Evolutionary conservation across 2,797 vertebrate genomes (phyloP).

Genomic region (Dermochelys coriacea): DNA sequence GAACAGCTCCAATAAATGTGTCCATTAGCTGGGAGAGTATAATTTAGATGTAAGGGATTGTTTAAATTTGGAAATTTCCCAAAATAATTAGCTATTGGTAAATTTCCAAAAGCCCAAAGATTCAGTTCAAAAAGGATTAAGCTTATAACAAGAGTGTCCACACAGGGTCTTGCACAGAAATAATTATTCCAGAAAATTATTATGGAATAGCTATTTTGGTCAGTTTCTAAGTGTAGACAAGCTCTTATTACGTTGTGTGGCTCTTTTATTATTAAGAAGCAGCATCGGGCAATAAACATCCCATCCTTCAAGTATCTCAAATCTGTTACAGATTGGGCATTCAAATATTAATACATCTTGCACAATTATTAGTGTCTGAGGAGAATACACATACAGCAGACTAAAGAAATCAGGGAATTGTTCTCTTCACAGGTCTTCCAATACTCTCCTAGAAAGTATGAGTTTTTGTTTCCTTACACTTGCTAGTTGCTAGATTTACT

Average conservation of each 20-base stretch:
- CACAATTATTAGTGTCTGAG: background rate
- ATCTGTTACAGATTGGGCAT: background rate
- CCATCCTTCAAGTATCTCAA: background rate
- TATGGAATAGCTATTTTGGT: background rate
- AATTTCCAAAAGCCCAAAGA: background rate
- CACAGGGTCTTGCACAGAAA: conserved; percentile 19
- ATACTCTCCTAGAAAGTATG: background rate
- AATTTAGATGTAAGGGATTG: conserved; percentile 45
- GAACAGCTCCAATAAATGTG: background rate
- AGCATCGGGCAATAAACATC: background rate
- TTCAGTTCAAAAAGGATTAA: background rate
- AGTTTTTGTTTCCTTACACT: background rate
- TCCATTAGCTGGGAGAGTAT: conserved; percentile 14
- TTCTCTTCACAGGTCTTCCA: background rate
- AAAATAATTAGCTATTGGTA: background rate
- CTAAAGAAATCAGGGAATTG: background rate
- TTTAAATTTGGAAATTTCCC: conserved; percentile 46
- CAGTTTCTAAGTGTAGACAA: conserved; percentile 2
- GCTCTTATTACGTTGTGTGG: background rate
- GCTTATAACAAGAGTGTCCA: background rate
- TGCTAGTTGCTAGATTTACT: background rate
- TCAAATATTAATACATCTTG: background rate
- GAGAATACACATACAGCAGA: background rate
- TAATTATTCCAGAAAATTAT: background rate
- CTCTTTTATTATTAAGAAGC: background rate